Percentiles rank a stretch among this genome's conserved stretches.
These are phyloP conservation scores for Pungitius pungitius DNA, from an alignment of 2,113 vertebrate genomes.

Conservation along the genomic window DNA sequence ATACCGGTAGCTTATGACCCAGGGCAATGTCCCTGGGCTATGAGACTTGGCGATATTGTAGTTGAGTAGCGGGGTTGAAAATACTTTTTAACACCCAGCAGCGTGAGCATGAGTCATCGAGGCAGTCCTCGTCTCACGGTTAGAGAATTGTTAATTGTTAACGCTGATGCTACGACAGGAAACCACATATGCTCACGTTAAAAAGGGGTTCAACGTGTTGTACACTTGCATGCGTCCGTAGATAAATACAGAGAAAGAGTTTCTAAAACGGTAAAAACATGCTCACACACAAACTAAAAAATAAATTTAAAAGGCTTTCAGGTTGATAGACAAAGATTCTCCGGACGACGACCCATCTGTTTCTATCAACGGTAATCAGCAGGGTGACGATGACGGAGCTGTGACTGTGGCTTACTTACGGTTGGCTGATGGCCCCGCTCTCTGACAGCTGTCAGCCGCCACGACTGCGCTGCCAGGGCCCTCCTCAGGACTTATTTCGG, in stretches of 20 bases:
- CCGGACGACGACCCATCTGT: slow-evolving; percentile 49
- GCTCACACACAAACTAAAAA: background rate
- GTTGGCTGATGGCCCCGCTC: slow-evolving; percentile 68
- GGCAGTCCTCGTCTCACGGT: slow-evolving; percentile 23
- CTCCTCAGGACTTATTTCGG: slow-evolving; percentile 71
- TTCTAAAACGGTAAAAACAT: slow-evolving; percentile 26
- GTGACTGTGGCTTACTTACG: slow-evolving; percentile 59
- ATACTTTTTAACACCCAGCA: slow-evolving; percentile 46
- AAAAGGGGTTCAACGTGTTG: background rate
- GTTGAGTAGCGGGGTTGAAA: slow-evolving; percentile 20
- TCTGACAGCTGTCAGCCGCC: slow-evolving; percentile 78
- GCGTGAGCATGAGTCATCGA: slow-evolving; percentile 50
- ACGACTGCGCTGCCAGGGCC: slow-evolving; percentile 54
- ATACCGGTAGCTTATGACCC: slow-evolving; percentile 14
- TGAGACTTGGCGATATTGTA: slow-evolving; percentile 35
- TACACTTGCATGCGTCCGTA: background rate
- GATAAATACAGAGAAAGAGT: background rate
- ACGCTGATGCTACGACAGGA: background rate
- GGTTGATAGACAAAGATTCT: slow-evolving; percentile 34
- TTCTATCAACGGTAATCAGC: slow-evolving; percentile 70
- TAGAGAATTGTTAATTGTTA: slow-evolving; percentile 12
- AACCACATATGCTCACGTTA: background rate
- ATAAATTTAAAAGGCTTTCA: slow-evolving; percentile 28
- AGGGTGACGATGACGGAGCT: slow-evolving; percentile 66
- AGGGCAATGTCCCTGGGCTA: slow-evolving; percentile 34